phyloP scores from a whole-genome alignment of 1,140 invertebrate genomes.

The Nilaparvata lugens region DNA sequence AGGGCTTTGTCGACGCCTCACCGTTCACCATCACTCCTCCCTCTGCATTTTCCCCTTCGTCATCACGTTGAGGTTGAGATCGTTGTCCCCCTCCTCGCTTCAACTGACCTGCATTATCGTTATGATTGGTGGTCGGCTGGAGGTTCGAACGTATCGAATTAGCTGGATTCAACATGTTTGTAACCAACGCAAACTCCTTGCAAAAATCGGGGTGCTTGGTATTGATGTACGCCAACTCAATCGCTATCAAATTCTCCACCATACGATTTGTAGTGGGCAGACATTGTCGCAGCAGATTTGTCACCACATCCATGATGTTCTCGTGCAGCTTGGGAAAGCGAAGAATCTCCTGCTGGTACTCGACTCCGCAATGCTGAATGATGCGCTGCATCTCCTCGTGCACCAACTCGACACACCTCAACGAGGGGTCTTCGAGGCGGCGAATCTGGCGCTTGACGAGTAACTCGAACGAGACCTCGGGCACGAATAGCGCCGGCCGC shows the following conservation, averaged over 20 bases:
- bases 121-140: neutral
- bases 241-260: slow-evolving; percentile 53
- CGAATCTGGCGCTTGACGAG: slow-evolving; percentile 60
- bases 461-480: slow-evolving; percentile 60
- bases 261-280: slow-evolving; percentile 54
- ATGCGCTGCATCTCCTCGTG: slow-evolving; percentile 66
- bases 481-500: slow-evolving; percentile 58
- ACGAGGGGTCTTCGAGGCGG: slow-evolving; percentile 52
- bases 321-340: slow-evolving; percentile 60
- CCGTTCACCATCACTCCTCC: neutral
- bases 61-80: no score
- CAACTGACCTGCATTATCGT: neutral
- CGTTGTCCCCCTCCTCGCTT: neutral
- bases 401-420: slow-evolving; percentile 59
- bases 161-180: neutral
- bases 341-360: slow-evolving; percentile 57
- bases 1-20: neutral
- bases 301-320: slow-evolving; percentile 58
- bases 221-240: slow-evolving; percentile 63
- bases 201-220: slow-evolving; percentile 55
- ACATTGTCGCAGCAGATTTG: slow-evolving; percentile 44
- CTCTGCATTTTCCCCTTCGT: neutral
- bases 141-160: neutral
- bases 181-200: neutral
- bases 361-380: slow-evolving; percentile 58